Evolutionary conservation across 2,797 vertebrate species (phyloP).

Genomic region (Zenarchopterus dispar): DNA sequence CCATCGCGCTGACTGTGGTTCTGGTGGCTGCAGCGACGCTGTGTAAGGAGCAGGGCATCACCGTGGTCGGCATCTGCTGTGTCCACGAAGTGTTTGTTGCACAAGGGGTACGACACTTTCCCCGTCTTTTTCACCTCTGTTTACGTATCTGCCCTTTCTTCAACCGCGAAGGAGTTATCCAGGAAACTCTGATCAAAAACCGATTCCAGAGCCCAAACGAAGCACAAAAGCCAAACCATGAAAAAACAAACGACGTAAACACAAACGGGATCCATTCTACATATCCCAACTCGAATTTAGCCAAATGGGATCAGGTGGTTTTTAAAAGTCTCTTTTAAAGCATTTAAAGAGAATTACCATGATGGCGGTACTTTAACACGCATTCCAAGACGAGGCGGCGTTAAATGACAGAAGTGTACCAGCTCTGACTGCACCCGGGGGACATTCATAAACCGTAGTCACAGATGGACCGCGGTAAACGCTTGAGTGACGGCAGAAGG

Average conservation of each 20-base stretch:
- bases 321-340: not conserved
- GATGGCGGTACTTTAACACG: not conserved
- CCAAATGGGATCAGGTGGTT: no score
- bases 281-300: no score
- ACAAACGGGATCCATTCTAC: no score
- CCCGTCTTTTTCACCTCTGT: no score
- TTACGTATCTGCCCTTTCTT: no score
- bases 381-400: not conserved
- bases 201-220: no score
- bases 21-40: slow-evolving; percentile 94
- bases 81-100: slow-evolving; percentile 97
- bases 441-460: not conserved
- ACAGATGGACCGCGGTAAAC: not conserved
- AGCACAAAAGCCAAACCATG: no score
- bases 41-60: slow-evolving; percentile 98
- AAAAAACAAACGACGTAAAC: no score
- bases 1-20: slow-evolving; percentile 91
- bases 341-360: not conserved
- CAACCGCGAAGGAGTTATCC: no score
- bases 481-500: not conserved
- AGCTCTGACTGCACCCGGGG: not conserved
- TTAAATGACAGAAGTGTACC: not conserved
- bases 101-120: slow-evolving; percentile 89
- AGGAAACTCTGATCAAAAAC: no score
- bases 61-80: slow-evolving; percentile 97